phyloP scores from a whole-genome alignment of 2,113 vertebrate species.

The Myotis brandtii region DNA sequence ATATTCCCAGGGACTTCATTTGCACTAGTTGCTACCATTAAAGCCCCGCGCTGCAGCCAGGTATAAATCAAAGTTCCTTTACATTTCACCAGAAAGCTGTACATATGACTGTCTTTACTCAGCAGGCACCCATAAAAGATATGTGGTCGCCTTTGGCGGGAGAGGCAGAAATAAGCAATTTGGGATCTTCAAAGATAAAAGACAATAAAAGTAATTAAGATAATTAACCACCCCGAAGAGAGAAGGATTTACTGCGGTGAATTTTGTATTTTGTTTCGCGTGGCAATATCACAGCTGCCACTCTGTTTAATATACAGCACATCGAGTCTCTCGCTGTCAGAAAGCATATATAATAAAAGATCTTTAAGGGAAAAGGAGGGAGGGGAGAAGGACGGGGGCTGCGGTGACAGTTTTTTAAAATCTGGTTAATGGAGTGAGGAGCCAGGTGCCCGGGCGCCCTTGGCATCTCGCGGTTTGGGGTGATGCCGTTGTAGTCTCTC shows the following conservation, averaged over 20 bases:
- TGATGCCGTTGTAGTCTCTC: accelerated
- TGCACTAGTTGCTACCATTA: constrained; percentile 82
- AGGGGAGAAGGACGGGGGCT: background rate
- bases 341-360: constrained; percentile 63
- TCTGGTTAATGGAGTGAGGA: background rate
- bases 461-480: accelerated
- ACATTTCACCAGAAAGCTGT: constrained; percentile 78
- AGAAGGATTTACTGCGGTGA: constrained; percentile 90
- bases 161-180: constrained; percentile 90
- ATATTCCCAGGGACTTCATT: constrained; percentile 73
- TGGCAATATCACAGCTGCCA: constrained; percentile 87
- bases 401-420: background rate
- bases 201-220: constrained; percentile 94
- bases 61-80: constrained; percentile 88
- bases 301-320: constrained; percentile 83
- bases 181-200: constrained; percentile 91
- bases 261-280: constrained; percentile 88
- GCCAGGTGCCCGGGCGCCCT: background rate
- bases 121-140: constrained; percentile 82
- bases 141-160: constrained; percentile 89
- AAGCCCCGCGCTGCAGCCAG: constrained; percentile 80
- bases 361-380: constrained; percentile 37
- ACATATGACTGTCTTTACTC: constrained; percentile 72
- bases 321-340: background rate
- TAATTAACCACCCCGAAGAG: constrained; percentile 93